Evolutionary conservation across 2,113 vertebrate species (phyloP).

Genomic region (Actenoides lindsayi): DNA sequence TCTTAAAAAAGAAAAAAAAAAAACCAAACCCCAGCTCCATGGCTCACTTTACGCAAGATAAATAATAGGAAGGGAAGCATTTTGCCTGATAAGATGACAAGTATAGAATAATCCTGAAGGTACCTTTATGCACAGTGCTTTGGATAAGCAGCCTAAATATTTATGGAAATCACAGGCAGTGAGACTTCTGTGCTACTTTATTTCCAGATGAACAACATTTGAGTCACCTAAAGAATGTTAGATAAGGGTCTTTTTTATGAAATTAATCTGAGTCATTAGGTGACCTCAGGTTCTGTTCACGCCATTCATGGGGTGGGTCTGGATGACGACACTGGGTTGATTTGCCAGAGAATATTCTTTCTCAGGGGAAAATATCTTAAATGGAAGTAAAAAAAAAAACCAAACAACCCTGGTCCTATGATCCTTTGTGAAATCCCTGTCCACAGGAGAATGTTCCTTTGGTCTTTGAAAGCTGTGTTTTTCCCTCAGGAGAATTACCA

Average conservation of each 20-base stretch:
- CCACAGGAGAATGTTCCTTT: not conserved
- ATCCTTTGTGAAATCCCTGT: not conserved
- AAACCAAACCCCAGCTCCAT: not conserved
- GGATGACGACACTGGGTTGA: not conserved
- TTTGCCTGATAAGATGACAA: constrained; percentile 16
- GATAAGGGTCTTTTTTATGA: not conserved
- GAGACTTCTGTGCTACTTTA: not conserved
- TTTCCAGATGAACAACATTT: constrained; percentile 6
- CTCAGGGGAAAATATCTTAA: not conserved
- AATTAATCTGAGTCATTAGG: not conserved
- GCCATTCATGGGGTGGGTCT: not conserved
- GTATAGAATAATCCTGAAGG: constrained; percentile 25
- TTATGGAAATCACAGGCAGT: constrained; percentile 20
- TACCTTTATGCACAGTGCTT: constrained; percentile 13
- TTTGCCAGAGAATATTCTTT: not conserved
- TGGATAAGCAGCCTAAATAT: constrained; percentile 38
- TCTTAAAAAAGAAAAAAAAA: not conserved
- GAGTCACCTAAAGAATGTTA: constrained; percentile 42
- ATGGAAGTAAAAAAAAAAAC: not conserved
- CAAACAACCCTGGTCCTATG: fast-evolving
- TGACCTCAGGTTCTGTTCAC: not conserved
- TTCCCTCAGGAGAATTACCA: not conserved
- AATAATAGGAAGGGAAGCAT: constrained; percentile 3
- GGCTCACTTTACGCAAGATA: constrained; percentile 5
- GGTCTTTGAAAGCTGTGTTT: not conserved